phyloP scores from a whole-genome alignment of 2,888 invertebrate species.

The Xanthia icteritia region DNA sequence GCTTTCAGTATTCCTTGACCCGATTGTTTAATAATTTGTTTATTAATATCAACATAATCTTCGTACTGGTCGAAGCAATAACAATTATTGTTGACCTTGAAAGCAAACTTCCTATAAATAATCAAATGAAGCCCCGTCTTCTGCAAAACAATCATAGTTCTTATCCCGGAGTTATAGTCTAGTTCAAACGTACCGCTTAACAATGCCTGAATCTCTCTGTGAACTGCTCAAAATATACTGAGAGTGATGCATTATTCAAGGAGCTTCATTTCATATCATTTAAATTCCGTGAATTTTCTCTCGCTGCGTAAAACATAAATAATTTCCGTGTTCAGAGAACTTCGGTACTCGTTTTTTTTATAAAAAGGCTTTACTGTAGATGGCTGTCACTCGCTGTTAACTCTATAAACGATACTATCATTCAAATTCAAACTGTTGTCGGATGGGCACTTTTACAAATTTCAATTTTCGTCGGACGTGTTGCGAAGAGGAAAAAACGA shows the following conservation, averaged over 20 bases:
- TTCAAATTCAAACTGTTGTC: neutral
- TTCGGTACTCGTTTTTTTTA: neutral
- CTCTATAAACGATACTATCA: neutral
- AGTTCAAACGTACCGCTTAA: neutral
- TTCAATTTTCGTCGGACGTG: neutral
- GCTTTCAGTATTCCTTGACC: too few relatives aligned
- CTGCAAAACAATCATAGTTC: constrained; percentile 5
- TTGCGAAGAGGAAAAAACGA: neutral
- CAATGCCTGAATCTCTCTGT: neutral
- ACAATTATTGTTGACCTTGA: neutral
- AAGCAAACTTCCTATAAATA: neutral
- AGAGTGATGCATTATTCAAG: neutral
- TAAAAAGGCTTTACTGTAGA: neutral
- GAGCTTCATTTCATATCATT: neutral
- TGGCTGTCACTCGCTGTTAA: constrained; percentile 8
- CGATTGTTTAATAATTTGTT: neutral
- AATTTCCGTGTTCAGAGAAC: neutral
- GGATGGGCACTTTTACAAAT: neutral
- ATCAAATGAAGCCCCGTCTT: too few relatives aligned
- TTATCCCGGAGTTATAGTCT: neutral
- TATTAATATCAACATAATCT: neutral
- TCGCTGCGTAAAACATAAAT: neutral
- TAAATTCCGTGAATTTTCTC: neutral
- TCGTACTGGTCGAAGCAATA: neutral
- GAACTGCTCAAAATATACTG: neutral